Evolutionary conservation across 1,140 invertebrate genomes (phyloP).

Genomic region (Magallana gigas): DNA sequence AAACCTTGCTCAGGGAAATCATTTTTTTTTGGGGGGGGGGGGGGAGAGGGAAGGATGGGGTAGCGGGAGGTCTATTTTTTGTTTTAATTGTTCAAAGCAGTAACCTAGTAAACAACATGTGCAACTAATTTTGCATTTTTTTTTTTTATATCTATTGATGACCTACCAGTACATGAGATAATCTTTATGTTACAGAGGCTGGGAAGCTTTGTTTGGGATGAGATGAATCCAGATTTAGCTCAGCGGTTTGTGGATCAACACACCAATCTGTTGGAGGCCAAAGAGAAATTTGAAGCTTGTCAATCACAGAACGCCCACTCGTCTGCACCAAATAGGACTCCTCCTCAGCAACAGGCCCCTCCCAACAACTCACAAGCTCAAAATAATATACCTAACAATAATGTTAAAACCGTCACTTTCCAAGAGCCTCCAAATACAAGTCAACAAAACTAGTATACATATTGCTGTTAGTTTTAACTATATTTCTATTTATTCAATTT

Average conservation of each 20-base stretch:
- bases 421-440: background rate
- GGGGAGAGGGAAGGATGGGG: too few species aligned
- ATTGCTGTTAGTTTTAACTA: background rate
- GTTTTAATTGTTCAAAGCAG: too few species aligned
- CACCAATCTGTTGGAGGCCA: constrained; percentile 1
- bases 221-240: constrained; percentile 59
- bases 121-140: too few species aligned
- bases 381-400: background rate
- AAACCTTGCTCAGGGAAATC: too few species aligned
- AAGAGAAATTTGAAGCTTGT: constrained; percentile 33
- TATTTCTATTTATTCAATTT: too few species aligned
- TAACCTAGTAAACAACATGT: too few species aligned
- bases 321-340: background rate
- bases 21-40: too few species aligned
- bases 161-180: too few species aligned
- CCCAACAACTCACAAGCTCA: background rate
- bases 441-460: background rate
- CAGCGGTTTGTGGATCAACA: constrained; percentile 59
- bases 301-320: background rate
- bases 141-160: too few species aligned
- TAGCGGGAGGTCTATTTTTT: too few species aligned
- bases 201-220: constrained; percentile 74
- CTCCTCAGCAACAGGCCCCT: background rate
- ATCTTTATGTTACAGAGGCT: constrained; percentile 68
- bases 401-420: constrained; percentile 20